A percentile compares a stretch with the other conserved stretches of the same genome.
Conservation (phyloP, 2,113 vertebrate species). For the Potamarius usumacintae region DNA sequence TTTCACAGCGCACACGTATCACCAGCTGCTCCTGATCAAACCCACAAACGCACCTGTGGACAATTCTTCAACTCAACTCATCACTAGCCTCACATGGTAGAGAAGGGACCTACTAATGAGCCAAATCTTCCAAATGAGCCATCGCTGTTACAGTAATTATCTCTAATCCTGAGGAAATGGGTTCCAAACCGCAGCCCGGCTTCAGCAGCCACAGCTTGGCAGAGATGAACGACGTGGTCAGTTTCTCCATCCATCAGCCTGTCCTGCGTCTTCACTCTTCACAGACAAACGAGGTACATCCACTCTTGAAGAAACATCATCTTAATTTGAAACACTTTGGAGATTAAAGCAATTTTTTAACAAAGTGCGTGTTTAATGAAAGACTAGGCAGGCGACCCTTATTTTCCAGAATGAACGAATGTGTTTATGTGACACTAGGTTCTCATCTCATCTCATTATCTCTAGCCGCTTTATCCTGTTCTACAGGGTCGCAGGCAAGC, state of each 20-base stretch:
- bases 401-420: neutral
- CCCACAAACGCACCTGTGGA: neutral
- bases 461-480: too few species aligned
- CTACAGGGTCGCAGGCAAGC: too few species aligned
- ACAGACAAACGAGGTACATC: neutral
- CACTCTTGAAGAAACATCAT: neutral
- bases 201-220: slow-evolving; percentile 12
- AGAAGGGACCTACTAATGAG: slow-evolving; percentile 46
- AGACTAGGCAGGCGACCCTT: neutral
- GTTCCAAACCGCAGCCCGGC: slow-evolving; percentile 33
- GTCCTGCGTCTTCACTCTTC: neutral
- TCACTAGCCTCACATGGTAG: slow-evolving; percentile 3
- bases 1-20: neutral
- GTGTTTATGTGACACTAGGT: neutral
- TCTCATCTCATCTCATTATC: too few species aligned
- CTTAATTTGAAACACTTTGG: slow-evolving; percentile 36
- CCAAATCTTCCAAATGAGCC: slow-evolving; percentile 49
- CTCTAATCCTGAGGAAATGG: slow-evolving; percentile 47
- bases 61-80: slow-evolving; percentile 7
- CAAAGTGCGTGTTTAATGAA: neutral
- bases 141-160: slow-evolving; percentile 28
- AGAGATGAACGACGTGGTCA: slow-evolving; percentile 38
- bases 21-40: neutral
- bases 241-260: neutral
- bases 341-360: neutral